Evolutionary conservation across 1,140 invertebrate species (phyloP).

Genomic region (Laupala kohalensis): DNA sequence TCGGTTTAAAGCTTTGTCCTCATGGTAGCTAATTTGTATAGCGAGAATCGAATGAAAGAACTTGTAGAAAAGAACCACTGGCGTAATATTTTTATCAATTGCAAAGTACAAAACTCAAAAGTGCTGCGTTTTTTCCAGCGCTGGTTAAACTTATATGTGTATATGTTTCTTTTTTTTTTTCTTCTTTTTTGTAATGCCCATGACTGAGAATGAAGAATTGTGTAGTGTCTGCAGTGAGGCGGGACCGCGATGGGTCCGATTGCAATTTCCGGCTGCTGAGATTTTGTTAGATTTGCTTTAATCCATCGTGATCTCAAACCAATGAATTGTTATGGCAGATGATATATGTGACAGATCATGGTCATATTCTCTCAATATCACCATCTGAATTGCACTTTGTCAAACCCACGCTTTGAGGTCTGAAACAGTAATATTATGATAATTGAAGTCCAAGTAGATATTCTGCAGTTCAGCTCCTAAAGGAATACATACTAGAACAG

Average conservation of each 20-base stretch:
- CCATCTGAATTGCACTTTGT: no score
- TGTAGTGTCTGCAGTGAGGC: slow-evolving; percentile 1
- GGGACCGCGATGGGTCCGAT: neutral
- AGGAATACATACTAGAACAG: neutral
- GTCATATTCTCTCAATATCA: neutral
- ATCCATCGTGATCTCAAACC: neutral
- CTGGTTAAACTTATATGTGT: neutral
- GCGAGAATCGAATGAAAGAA: neutral
- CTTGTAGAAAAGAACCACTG: slow-evolving; percentile 3
- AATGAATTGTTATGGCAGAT: neutral
- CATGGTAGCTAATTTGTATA: slow-evolving; percentile 1
- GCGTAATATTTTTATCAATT: slow-evolving; percentile 13
- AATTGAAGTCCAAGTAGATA: neutral
- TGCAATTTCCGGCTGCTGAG: neutral
- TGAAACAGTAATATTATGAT: neutral
- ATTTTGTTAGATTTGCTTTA: neutral
- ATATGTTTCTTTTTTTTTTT: slow-evolving; percentile 1
- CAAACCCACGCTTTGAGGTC: no score
- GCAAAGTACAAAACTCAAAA: slow-evolving; percentile 10
- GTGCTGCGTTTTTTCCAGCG: slow-evolving; percentile 11
- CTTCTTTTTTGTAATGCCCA: neutral
- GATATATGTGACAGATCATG: neutral
- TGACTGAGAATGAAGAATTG: neutral
- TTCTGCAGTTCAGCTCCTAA: neutral
- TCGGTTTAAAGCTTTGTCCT: slow-evolving; percentile 5